Evolutionary conservation across 2,113 vertebrate species (phyloP).

Genomic region (Atractosteus spatula): DNA sequence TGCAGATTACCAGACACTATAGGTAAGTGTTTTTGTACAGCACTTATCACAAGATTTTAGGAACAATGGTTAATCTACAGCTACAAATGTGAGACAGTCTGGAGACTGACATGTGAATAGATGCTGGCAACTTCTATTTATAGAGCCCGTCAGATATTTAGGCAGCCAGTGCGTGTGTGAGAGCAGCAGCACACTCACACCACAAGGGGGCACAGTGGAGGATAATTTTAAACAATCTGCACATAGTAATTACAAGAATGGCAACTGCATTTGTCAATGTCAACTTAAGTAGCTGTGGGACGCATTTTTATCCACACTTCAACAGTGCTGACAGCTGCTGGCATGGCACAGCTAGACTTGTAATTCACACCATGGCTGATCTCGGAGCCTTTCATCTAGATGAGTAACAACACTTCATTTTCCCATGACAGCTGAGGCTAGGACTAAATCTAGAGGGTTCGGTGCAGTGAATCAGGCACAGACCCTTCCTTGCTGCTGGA

Average conservation of each 20-base stretch:
- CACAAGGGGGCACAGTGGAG: constrained; percentile 9
- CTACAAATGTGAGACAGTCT: too few species aligned
- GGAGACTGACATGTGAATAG: too few species aligned
- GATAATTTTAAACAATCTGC: constrained; percentile 7
- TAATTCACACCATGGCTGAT: constrained; percentile 20
- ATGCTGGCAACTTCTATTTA: not conserved
- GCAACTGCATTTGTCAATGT: constrained; percentile 11
- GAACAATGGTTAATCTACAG: too few species aligned
- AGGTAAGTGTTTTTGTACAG: too few species aligned
- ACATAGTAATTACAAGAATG: constrained; percentile 1
- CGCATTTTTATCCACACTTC: constrained; percentile 9
- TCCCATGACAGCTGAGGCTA: constrained; percentile 1
- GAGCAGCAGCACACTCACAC: not conserved
- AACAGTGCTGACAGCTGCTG: constrained; percentile 9
- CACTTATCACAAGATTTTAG: too few species aligned
- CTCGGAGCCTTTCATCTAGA: not conserved
- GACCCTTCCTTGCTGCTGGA: not conserved
- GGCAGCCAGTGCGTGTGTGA: not conserved
- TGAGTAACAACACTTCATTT: not conserved
- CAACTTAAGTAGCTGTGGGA: not conserved
- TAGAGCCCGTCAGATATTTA: constrained; percentile 1
- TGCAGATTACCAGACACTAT: too few species aligned
- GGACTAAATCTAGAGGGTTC: not conserved
- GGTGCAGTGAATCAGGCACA: not conserved
- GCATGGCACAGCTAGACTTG: not conserved